Evolutionary conservation across 2,888 invertebrate genomes (phyloP).

Genomic region (Meteorus colon): DNA sequence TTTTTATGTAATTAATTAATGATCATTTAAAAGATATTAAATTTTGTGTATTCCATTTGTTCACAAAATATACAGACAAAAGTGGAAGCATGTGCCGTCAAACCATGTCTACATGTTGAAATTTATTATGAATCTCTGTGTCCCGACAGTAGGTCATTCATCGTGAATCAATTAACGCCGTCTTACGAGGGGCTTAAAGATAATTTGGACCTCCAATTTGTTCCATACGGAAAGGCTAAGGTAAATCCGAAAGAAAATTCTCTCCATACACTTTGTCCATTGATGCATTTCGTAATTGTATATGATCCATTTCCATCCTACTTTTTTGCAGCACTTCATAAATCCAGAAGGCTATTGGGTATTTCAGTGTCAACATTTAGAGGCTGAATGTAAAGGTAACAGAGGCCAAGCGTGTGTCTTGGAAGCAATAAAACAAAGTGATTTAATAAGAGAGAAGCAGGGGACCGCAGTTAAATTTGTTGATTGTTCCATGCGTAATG

Average conservation of each 20-base stretch:
- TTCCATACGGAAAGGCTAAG: slow-evolving; percentile 76
- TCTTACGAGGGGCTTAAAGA: slow-evolving; percentile 68
- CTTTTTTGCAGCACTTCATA: slow-evolving; percentile 47
- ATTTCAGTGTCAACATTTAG: slow-evolving; percentile 75
- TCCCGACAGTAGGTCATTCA: slow-evolving; percentile 75
- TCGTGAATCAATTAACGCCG: slow-evolving; percentile 73
- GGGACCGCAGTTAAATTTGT: slow-evolving; percentile 63
- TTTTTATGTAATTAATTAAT: neutral
- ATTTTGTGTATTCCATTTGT: neutral
- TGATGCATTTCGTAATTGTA: neutral
- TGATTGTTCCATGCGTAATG: slow-evolving; percentile 71
- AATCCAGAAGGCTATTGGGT: slow-evolving; percentile 59
- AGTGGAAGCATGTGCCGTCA: neutral
- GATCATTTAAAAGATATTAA: neutral
- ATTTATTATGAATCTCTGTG: slow-evolving; percentile 77
- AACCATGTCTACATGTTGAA: slow-evolving; percentile 63
- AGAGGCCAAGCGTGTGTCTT: slow-evolving; percentile 75
- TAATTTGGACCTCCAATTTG: slow-evolving; percentile 70
- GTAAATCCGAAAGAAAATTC: slow-evolving; percentile 61
- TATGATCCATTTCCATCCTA: neutral
- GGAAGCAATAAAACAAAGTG: slow-evolving; percentile 61
- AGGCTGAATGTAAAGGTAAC: slow-evolving; percentile 75
- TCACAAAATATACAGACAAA: slow-evolving; percentile 7
- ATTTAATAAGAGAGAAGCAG: slow-evolving; percentile 54
- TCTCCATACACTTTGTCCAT: neutral